Evolutionary conservation across 2,113 vertebrate genomes (phyloP).

Genomic region (Amphiprion ocellaris): DNA sequence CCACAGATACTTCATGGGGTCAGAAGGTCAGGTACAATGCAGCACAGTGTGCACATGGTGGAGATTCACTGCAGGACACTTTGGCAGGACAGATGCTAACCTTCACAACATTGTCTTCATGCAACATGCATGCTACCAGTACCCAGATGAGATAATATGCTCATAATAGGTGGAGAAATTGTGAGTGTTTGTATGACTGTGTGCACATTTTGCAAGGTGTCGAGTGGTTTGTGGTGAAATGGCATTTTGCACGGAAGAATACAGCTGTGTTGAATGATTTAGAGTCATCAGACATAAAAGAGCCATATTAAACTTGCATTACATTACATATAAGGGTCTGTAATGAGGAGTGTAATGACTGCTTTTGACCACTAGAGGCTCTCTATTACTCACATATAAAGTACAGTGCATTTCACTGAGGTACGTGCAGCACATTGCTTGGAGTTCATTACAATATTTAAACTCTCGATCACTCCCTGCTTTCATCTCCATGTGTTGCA

Average conservation of each 20-base stretch:
- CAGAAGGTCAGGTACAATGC: slow-evolving; percentile 1
- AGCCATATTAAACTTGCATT: neutral
- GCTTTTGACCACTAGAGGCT: slow-evolving; percentile 72
- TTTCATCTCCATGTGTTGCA: neutral
- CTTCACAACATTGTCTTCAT: neutral
- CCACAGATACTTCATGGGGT: neutral
- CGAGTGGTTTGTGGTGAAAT: neutral
- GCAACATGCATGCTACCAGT: neutral
- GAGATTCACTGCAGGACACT: slow-evolving; percentile 3
- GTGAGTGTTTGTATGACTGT: neutral
- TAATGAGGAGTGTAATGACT: slow-evolving; percentile 18
- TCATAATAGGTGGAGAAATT: neutral
- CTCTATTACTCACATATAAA: slow-evolving; percentile 60
- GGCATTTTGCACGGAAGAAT: neutral
- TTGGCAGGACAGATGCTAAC: slow-evolving; percentile 9
- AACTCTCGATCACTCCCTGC: neutral
- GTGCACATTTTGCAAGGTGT: neutral
- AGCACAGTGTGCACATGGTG: slow-evolving; percentile 5
- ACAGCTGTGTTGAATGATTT: neutral
- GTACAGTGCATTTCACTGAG: neutral
- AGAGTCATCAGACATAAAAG: neutral
- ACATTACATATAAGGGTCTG: neutral
- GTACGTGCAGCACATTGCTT: slow-evolving; percentile 15
- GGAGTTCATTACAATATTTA: neutral
- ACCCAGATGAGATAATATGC: neutral